Conservation (phyloP, 1,140 invertebrate genomes). For the Akabosia matsudoensis region DNA sequence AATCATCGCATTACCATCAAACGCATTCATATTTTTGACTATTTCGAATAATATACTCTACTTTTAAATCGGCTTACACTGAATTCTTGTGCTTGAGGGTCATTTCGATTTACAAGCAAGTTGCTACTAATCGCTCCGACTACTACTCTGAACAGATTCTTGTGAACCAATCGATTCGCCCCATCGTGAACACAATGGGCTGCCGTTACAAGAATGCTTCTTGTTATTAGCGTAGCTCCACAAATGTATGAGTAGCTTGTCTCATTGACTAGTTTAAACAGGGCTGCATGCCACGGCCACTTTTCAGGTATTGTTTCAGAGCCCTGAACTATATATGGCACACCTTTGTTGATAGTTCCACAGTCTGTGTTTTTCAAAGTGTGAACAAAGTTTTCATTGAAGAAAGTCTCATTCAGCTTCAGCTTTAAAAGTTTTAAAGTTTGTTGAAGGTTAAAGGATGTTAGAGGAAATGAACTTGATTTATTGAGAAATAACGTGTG, state of each 20-base stretch:
- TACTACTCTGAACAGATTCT: not conserved
- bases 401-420: not conserved
- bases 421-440: too few species aligned
- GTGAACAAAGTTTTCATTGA: not conserved
- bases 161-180: not conserved
- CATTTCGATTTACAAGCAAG: not conserved
- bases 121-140: constrained; percentile 17
- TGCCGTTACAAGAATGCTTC: constrained; percentile 10
- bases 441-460: too few species aligned
- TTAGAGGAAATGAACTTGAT: too few species aligned
- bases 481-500: too few species aligned
- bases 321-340: constrained; percentile 9
- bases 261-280: constrained; percentile 7
- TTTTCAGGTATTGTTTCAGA: not conserved
- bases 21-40: too few species aligned
- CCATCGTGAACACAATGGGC: constrained; percentile 25
- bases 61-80: not conserved
- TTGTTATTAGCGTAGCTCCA: constrained; percentile 26
- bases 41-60: too few species aligned
- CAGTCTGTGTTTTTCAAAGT: too few species aligned
- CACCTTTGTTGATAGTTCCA: not conserved
- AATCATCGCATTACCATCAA: too few species aligned
- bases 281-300: constrained; percentile 6
- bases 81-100: constrained; percentile 28
- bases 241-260: constrained; percentile 26